Evolutionary conservation across 2,797 vertebrate species (phyloP).

Genomic region (Sebastes umbrosus): DNA sequence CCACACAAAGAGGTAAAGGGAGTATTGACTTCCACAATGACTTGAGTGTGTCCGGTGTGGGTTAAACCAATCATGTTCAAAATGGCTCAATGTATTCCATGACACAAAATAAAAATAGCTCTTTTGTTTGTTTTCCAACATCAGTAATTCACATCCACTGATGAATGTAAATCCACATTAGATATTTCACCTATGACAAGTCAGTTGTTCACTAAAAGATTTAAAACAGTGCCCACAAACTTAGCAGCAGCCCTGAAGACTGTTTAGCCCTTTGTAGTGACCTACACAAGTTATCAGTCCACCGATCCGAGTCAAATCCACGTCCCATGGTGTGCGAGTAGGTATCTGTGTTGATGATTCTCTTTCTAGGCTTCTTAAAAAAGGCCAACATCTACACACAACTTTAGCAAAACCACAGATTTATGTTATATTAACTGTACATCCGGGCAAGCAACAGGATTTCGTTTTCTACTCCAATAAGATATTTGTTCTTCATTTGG

Average conservation of each 20-base stretch:
- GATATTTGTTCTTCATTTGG: conserved; percentile 79
- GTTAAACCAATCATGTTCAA: conserved; percentile 63
- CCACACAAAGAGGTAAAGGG: conserved; percentile 70
- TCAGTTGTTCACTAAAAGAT: conserved; percentile 38
- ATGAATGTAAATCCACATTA: conserved; percentile 36
- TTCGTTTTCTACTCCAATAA: conserved; percentile 46
- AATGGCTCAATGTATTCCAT: conserved; percentile 69
- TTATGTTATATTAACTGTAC: conserved; percentile 59
- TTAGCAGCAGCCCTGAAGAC: conserved; percentile 71
- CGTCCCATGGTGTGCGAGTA: conserved; percentile 44
- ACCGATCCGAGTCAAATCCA: conserved; percentile 47
- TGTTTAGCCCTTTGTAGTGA: conserved; percentile 76
- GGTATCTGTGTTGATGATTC: conserved; percentile 39
- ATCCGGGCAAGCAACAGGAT: conserved; percentile 51
- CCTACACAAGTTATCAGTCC: conserved; percentile 49
- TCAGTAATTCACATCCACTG: conserved; percentile 26
- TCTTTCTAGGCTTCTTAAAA: conserved; percentile 47
- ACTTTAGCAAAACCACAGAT: conserved; percentile 58
- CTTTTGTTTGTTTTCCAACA: conserved; percentile 26
- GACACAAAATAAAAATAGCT: conserved; percentile 50
- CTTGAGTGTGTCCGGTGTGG: conserved; percentile 55
- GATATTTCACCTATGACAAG: conserved; percentile 26
- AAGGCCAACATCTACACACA: conserved; percentile 58
- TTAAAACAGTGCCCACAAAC: conserved; percentile 59
- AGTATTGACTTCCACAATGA: conserved; percentile 63